Percentiles rank a stretch among this genome's conserved stretches.
Evolutionary conservation across 2,113 vertebrate genomes (phyloP).

Genomic region (Polypterus bichir): DNA sequence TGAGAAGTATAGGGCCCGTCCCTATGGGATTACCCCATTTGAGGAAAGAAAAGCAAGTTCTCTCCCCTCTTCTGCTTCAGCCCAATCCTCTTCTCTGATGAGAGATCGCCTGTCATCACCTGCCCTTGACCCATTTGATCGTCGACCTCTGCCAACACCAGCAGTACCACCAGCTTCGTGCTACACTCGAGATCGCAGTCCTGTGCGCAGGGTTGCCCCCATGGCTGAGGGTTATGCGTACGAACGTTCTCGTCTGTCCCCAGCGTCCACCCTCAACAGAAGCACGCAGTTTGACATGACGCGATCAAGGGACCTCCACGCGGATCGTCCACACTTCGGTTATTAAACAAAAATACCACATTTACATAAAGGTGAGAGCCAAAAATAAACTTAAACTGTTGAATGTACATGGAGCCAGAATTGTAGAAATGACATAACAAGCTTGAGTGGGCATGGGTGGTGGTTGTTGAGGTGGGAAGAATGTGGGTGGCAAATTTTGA

Average conservation of each 20-base stretch:
- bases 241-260: slow-evolving; percentile 74
- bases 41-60: slow-evolving; percentile 70
- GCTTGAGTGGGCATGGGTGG: too few species aligned
- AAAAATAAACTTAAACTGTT: too few species aligned
- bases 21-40: slow-evolving; percentile 69
- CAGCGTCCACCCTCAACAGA: slow-evolving; percentile 58
- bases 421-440: too few species aligned
- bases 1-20: slow-evolving; percentile 85
- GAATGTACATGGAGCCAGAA: too few species aligned
- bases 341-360: slow-evolving; percentile 32
- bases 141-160: slow-evolving; percentile 58
- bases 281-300: slow-evolving; percentile 62
- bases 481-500: too few species aligned
- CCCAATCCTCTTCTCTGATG: slow-evolving; percentile 42
- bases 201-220: slow-evolving; percentile 56
- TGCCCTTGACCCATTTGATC: slow-evolving; percentile 60
- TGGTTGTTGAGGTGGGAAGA: too few species aligned
- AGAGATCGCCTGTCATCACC: slow-evolving; percentile 57
- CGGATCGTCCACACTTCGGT: slow-evolving; percentile 50
- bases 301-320: slow-evolving; percentile 58
- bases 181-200: slow-evolving; percentile 76
- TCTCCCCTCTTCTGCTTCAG: slow-evolving; percentile 53
- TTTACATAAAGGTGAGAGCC: too few species aligned
- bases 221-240: slow-evolving; percentile 54
- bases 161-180: slow-evolving; percentile 47